phyloP scores from a whole-genome alignment of 2,888 invertebrate genomes.

The Therioaphis trifolii region DNA sequence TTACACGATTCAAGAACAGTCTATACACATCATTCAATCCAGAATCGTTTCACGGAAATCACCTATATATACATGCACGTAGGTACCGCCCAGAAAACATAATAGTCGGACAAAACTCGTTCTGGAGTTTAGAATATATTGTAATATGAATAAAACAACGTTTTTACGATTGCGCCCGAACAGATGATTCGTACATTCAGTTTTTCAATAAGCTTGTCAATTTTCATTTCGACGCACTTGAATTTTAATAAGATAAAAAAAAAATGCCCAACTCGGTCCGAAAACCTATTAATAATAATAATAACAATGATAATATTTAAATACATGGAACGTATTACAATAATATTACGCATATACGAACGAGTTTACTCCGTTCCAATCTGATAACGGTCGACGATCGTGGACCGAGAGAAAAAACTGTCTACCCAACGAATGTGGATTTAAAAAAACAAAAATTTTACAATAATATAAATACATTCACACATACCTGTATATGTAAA shows the following conservation, averaged over 20 bases:
- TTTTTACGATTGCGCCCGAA: not conserved
- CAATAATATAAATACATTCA: not conserved
- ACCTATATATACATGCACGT: too few relatives aligned
- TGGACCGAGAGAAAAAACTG: constrained; percentile 10
- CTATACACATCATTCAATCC: not conserved
- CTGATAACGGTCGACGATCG: not conserved
- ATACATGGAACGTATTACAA: not conserved
- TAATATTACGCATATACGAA: not conserved
- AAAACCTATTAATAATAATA: too few relatives aligned
- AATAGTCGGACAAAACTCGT: not conserved
- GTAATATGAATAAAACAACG: not conserved
- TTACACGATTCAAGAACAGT: not conserved
- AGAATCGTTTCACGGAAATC: not conserved
- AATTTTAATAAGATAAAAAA: not conserved
- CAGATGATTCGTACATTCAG: not conserved
- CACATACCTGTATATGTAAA: too few relatives aligned
- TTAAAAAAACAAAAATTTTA: constrained; percentile 15
- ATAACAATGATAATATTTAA: not conserved
- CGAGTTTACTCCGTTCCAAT: not conserved
- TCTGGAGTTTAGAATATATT: not conserved
- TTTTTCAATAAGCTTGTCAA: not conserved
- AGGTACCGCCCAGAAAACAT: not conserved
- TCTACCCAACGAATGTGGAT: not conserved
- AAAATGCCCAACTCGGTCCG: not conserved
- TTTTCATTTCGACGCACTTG: not conserved